phyloP scores from a whole-genome alignment of 2,797 vertebrate genomes.

The Pangasius sanitwongsei region DNA sequence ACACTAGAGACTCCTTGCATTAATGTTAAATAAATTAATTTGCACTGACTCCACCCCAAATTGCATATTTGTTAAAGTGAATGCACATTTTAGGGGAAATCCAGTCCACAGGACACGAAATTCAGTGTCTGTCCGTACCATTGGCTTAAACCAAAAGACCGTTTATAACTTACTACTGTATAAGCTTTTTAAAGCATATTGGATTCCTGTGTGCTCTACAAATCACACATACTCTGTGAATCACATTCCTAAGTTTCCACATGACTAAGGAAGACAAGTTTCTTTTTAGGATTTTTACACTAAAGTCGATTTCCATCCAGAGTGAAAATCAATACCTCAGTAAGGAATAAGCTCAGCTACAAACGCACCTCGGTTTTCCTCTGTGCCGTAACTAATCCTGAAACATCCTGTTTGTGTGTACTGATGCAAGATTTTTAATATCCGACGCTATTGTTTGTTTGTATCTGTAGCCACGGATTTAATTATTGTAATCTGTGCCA shows the following conservation, averaged over 20 bases:
- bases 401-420: constrained; percentile 13
- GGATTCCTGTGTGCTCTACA: neutral
- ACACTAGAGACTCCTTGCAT: neutral
- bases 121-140: neutral
- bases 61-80: neutral
- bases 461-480: constrained; percentile 30
- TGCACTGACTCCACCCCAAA: neutral
- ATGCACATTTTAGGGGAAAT: neutral
- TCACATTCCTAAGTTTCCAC: neutral
- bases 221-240: neutral
- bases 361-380: neutral
- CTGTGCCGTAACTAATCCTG: constrained; percentile 3
- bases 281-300: neutral
- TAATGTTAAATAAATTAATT: neutral
- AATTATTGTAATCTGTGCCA: constrained; percentile 38
- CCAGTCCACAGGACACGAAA: neutral
- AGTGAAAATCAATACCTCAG: constrained; percentile 1
- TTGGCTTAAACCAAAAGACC: neutral
- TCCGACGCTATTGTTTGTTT: constrained; percentile 29
- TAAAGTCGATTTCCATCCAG: neutral
- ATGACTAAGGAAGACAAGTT: too few relatives aligned
- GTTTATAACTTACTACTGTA: too few relatives aligned
- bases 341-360: neutral
- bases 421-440: constrained; percentile 12
- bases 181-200: neutral